Evolutionary conservation across 1,140 invertebrate species (phyloP), one percentile per base, ranked within the genome.

Genomic region (Oedothorax gibbosus): DNA sequence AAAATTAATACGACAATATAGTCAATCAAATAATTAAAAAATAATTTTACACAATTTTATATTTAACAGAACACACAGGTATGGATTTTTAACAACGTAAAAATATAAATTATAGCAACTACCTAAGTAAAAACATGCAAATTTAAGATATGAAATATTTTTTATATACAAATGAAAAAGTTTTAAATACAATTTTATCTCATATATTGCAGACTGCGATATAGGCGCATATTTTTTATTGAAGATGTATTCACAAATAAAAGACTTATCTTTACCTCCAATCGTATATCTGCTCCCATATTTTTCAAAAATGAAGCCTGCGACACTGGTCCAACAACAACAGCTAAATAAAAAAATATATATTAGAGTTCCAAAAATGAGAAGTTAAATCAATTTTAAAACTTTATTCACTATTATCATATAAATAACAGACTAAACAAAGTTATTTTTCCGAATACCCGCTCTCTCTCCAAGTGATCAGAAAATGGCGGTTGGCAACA

Each of bases 251-350:
- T 21, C 7, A 7, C 10, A 65, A 7, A n/a, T 14, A 80, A 49
- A 69, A 60, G 12, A 35, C 35, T 35, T 56, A 49, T 15, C 84
- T 86, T 87, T 89, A 92, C 92, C 89, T 93, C 87, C 78, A 96
- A 89, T 88, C 97, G 90, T 14, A 93, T 87, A 86, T 95, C 92
- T 57, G 97, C 96, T 66, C 96, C 96, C 90, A 97, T 93, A 88
- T 93, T 92, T 57, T 92, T 90, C 7, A 99, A 91, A 90, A 99
- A 99, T 4, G 93, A 90, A 68, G 92, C 90, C 90, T 99, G 97
- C 35, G 92, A 92, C 0, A 96, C 92, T 6, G 98, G 97, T 0
- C 97, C 97, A 88, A 85, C 76, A 73, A 77, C 20, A 7, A 68
- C n/a, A 68, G 80, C 75, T 93, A 90, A 5, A 84, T 60, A 72